Conservation (phyloP, 2,113 vertebrate species). For the Ranitomeya imitator region DNA sequence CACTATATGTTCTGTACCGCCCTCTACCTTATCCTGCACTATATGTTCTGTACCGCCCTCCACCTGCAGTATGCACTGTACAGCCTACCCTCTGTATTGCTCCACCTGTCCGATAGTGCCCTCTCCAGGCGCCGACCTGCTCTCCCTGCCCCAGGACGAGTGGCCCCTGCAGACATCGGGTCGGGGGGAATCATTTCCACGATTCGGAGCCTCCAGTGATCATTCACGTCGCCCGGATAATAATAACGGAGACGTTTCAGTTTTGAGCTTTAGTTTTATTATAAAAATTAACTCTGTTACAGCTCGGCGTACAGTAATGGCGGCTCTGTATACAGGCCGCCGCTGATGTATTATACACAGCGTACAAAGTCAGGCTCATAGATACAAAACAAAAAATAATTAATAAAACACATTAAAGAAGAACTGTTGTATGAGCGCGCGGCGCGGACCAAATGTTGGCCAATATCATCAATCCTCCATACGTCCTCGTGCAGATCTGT, state of each 20-base stretch:
- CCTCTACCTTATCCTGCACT: no score
- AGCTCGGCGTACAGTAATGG: conserved; percentile 86
- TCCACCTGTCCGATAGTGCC: no score
- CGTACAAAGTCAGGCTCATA: conserved; percentile 84
- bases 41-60: no score
- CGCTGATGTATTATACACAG: conserved; percentile 76
- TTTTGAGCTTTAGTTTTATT: conserved; percentile 82
- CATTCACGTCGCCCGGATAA: not conserved
- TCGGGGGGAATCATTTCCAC: no score
- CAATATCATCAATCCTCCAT: conserved; percentile 79
- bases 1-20: no score
- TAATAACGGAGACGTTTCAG: not conserved
- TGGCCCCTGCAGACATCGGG: no score
- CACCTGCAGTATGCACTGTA: no score
- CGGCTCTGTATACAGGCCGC: conserved; percentile 70
- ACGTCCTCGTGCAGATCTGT: conserved; percentile 87
- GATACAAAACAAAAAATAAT: conserved; percentile 75
- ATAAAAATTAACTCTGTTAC: conserved; percentile 92
- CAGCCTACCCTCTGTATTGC: no score
- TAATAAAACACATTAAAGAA: conserved; percentile 46
- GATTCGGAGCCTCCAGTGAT: not conserved
- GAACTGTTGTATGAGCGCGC: conserved; percentile 66
- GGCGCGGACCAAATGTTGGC: conserved; percentile 89
- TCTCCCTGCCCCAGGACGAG: no score
- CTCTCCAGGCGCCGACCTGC: no score